Base-by-base conservation (phyloP, 2,888 invertebrate genomes). In the Sinohyriopsis cumingii region DNA sequence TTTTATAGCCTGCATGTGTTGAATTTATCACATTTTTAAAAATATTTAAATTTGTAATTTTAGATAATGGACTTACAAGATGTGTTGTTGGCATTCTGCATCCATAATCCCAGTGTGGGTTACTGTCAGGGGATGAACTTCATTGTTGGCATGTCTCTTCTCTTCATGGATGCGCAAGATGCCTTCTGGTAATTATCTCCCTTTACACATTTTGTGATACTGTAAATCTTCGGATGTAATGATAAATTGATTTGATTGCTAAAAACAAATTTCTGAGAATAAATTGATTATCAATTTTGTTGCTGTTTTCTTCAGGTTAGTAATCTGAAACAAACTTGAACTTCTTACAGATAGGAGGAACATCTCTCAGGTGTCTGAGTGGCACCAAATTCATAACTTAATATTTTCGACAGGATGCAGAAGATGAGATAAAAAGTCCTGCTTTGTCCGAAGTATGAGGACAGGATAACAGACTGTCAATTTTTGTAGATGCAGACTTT, bases 61-160 rank as follows among this genome's bases (percentile, higher is more conserved):
- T 78, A 91, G 91, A 88, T 91, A 19, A 88, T 89, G 73, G 91
- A 91, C 75, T 84, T 92, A 63, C 91, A 91, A 76, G 91, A 91
- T 82, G 91, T 92, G 6, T 85, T 92, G 33, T 87, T 91, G 71
- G 91, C 92, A 9, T 92, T 91, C 83, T 91, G 91, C 83, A 87
- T 91, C 45, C 92, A 92, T 83, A 92, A 91, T 78, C 91, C 91
- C 19, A 81, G 82, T 19, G 84, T 91, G 55, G 92, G 92, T 20
- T 92, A 92, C 81, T 92, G 92, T 76, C 92, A 92, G 86, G 92
- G 92, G 55, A 92, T 92, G 91, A 92, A 92, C 85, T 92, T 92
- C 84, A 87, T 92, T 28, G 91, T 90, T 1, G 92, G 91, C 33
- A 91, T 92, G 82, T 87, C 89, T 5, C 87, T 92, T 0, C 86